These are phyloP conservation scores for Cyclophora albipunctata DNA, from an alignment of 2,888 invertebrate species.

Conservation along the genomic window DNA sequence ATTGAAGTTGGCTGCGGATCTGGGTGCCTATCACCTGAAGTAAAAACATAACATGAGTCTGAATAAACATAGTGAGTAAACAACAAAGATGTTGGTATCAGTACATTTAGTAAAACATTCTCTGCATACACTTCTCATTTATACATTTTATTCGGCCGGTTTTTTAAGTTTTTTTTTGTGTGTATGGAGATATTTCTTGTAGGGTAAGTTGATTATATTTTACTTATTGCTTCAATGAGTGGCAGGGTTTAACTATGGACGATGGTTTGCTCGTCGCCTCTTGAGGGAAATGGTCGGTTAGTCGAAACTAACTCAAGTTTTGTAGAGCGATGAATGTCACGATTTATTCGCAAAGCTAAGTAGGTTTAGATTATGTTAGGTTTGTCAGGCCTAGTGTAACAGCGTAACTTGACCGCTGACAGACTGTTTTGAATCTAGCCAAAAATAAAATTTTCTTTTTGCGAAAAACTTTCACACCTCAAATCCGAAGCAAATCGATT, in stretches of 20 bases:
- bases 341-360: too few relatives aligned
- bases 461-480: too few relatives aligned
- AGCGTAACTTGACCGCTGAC: too few relatives aligned
- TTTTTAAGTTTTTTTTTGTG: background rate
- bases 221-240: conserved; percentile 30
- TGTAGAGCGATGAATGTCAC: too few relatives aligned
- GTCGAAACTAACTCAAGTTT: too few relatives aligned
- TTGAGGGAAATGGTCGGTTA: too few relatives aligned
- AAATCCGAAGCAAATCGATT: too few relatives aligned
- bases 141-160: background rate
- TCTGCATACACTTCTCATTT: background rate
- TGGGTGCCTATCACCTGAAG: conserved; percentile 36
- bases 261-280: too few relatives aligned
- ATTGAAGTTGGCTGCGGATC: conserved; percentile 41
- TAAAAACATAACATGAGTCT: conserved; percentile 35
- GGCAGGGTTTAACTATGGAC: conserved; percentile 26
- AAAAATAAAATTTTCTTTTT: too few relatives aligned
- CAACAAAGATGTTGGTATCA: conserved; percentile 8
- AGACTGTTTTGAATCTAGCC: too few relatives aligned
- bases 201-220: conserved; percentile 27
- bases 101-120: conserved; percentile 5
- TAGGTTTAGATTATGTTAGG: too few relatives aligned
- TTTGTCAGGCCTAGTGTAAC: too few relatives aligned
- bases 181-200: conserved; percentile 7
- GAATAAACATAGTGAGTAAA: conserved; percentile 57